Conservation (phyloP, 2,797 vertebrate genomes). For the Chloroceryle amazona region DNA sequence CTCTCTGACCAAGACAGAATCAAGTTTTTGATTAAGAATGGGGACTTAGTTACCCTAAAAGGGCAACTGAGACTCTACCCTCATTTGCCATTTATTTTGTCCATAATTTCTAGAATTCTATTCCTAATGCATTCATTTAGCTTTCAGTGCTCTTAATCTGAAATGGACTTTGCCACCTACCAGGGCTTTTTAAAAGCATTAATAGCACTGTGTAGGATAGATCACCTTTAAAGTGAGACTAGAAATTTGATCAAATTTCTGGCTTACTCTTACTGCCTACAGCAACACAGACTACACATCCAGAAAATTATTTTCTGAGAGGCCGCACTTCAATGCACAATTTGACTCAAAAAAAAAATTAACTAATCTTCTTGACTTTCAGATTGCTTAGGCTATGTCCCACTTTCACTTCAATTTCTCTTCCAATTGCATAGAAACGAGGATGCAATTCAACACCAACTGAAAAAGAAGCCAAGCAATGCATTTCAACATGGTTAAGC, state of each 20-base stretch:
- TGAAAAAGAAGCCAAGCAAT: background rate
- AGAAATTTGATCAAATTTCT: constrained; percentile 19
- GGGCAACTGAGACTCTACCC: background rate
- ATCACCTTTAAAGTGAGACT: background rate
- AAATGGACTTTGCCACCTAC: background rate
- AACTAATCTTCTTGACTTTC: constrained; percentile 34
- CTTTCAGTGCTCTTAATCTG: background rate
- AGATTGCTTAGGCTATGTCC: constrained; percentile 1
- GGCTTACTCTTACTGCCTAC: background rate
- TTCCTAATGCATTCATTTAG: background rate
- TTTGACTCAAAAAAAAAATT: background rate
- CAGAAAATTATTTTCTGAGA: constrained; percentile 12
- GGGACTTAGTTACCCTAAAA: background rate
- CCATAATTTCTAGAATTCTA: background rate
- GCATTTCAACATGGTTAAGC: background rate
- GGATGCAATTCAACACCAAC: background rate
- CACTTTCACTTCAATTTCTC: background rate
- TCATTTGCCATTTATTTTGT: background rate
- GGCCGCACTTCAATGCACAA: background rate
- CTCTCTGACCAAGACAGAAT: background rate
- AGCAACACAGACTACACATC: background rate
- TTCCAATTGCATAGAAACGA: background rate
- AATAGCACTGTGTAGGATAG: background rate
- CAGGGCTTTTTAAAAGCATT: background rate
- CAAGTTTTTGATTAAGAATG: background rate